phyloP scores from a whole-genome alignment of 37 sponge, comb jelly and placozoan species.

The Geodia barretti region DNA sequence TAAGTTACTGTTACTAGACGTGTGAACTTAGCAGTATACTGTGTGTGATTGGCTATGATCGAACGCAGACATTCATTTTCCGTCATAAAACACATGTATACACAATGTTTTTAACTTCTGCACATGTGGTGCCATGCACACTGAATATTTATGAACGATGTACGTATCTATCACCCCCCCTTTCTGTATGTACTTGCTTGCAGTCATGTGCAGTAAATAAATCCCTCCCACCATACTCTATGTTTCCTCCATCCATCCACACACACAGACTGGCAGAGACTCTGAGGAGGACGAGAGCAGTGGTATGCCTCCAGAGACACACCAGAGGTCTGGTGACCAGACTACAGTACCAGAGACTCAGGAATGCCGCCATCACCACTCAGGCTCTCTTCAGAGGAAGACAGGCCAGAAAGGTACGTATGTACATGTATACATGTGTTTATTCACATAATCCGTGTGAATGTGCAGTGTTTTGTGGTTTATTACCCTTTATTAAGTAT shows the following conservation, averaged over 20 bases:
- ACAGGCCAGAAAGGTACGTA: constrained; percentile 25
- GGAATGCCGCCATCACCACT: constrained; percentile 38
- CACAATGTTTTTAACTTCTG: too few relatives aligned
- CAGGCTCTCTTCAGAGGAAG: constrained; percentile 71
- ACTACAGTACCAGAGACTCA: constrained; percentile 32
- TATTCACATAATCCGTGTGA: too few relatives aligned
- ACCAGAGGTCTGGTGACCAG: constrained; percentile 52
- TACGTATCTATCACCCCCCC: constrained; percentile 2
- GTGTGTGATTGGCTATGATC: too few relatives aligned
- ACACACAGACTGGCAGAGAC: constrained; percentile 24
- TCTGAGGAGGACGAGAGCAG: constrained; percentile 55
- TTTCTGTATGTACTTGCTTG: not conserved
- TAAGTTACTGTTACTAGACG: too few relatives aligned
- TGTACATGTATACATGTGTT: not conserved
- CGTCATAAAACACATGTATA: too few relatives aligned
- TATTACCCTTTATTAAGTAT: too few relatives aligned
- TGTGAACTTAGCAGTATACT: too few relatives aligned
- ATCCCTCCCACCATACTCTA: too few relatives aligned
- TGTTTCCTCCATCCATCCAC: not conserved
- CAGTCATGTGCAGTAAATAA: not conserved
- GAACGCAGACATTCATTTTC: too few relatives aligned
- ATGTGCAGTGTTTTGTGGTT: too few relatives aligned
- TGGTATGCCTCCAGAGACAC: constrained; percentile 43
- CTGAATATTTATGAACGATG: not conserved
- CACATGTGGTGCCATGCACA: too few relatives aligned